Base-by-base conservation (phyloP, 37 sponge, comb jelly and placozoan genomes). In the Tethya wilhelma region DNA sequence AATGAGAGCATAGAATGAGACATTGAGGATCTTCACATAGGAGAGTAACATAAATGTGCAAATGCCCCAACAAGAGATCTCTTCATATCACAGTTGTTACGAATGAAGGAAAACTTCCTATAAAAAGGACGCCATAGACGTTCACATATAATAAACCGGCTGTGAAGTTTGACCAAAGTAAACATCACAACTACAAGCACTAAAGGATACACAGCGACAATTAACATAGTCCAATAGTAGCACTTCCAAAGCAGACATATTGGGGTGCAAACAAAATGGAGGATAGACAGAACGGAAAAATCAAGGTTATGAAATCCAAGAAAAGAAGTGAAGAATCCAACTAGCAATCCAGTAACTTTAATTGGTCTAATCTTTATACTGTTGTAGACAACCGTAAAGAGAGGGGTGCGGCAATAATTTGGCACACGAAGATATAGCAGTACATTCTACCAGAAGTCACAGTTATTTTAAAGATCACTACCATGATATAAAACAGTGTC, bases 391-490 rank as follows among this genome's bases (percentile, higher is more conserved):
- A n/a, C n/a, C n/a, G n/a, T n/a, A n/a, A n/a, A n/a, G n/a, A 32
- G 29, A 36, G 38, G 29, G 67, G 38, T 20, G 67, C 67, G 8
- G 39, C 39, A 31, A 67, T 4, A 36, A 67, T 31, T 36, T 67
- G 67, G 39, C 67, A 31, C 29, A 34, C 39, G 4, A 31, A 9
- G 32, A 67, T 38, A 36, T 67, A 67, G 4, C 6, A 36, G 6
- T 31, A 19, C 67, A 67, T 37, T 8, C 19, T 19, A 5, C 67
- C 39, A 36, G 67, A 67, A 4, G 7, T 34, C 4, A 67, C 39
- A 31, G 39, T 17, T 36, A 91, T 58, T 42, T 71, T 64, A 30
- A 91, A 82, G 1, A 91, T 9, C 22, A 91, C n/a, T 36, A 91
- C 46, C 4, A 77, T 23, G 20, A 81, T 28, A 41, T 81, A 73